phyloP scores from a whole-genome alignment of 1,140 invertebrate genomes.

The Andricus grossulariae region DNA sequence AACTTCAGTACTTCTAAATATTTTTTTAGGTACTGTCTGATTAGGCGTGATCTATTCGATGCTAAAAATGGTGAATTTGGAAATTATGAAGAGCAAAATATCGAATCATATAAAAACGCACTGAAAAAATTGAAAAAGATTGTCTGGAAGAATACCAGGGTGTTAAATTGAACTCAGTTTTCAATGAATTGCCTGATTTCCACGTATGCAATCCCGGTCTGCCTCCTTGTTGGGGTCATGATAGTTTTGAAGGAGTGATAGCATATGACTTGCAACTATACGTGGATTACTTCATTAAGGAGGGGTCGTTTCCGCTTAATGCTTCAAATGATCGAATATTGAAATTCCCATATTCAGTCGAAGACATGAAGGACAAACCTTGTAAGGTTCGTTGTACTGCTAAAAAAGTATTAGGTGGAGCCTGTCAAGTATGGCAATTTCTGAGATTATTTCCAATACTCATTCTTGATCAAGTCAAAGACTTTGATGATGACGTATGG shows the following conservation, averaged over 20 bases:
- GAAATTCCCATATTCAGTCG: not conserved
- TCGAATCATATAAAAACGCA: slow-evolving; percentile 9
- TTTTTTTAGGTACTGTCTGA: too few relatives aligned
- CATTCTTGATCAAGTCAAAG: slow-evolving; percentile 19
- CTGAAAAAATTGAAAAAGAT: slow-evolving; percentile 31
- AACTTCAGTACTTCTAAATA: too few relatives aligned
- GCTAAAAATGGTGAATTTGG: not conserved
- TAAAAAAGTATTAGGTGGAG: slow-evolving; percentile 26
- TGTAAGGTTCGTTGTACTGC: not conserved
- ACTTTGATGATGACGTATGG: slow-evolving; percentile 35
- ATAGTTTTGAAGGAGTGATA: slow-evolving; percentile 42
- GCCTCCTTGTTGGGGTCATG: slow-evolving; percentile 41
- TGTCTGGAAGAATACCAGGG: slow-evolving; percentile 24
- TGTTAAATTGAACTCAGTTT: slow-evolving; percentile 34
- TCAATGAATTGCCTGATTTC: slow-evolving; percentile 39
- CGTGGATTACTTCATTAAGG: slow-evolving; percentile 39
- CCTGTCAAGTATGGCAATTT: slow-evolving; percentile 26
- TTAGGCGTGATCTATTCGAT: too few relatives aligned
- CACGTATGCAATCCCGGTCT: slow-evolving; percentile 42
- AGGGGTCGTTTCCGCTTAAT: slow-evolving; percentile 34
- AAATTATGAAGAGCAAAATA: not conserved
- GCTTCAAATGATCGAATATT: slow-evolving; percentile 28
- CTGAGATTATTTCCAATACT: slow-evolving; percentile 19
- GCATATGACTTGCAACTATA: slow-evolving; percentile 37
- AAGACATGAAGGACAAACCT: not conserved